Evolutionary conservation across 2,888 invertebrate genomes (phyloP).

Genomic region (Euzetes globulus): DNA sequence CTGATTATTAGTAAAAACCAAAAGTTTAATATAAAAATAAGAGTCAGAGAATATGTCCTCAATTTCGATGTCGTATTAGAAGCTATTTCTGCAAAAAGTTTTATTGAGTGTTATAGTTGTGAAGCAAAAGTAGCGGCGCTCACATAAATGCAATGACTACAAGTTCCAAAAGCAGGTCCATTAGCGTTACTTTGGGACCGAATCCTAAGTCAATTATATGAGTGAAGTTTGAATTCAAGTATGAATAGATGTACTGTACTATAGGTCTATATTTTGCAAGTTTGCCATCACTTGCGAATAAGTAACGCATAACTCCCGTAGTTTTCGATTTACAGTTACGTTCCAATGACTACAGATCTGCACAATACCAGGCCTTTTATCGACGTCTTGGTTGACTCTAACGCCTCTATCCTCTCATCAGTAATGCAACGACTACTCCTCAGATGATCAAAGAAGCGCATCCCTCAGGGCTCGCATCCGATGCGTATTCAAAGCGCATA

Average conservation of each 20-base stretch:
- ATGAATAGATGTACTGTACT: background rate
- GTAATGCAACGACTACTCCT: background rate
- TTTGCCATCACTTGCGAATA: background rate
- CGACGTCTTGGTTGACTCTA: background rate
- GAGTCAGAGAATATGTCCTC: background rate
- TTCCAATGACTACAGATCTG: background rate
- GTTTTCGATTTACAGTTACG: background rate
- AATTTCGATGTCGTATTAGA: background rate
- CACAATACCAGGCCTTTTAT: background rate
- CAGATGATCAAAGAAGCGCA: conserved; percentile 4
- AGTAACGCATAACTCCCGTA: background rate
- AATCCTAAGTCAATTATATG: conserved; percentile 27
- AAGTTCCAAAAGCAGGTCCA: conserved; percentile 18
- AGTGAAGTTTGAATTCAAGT: background rate
- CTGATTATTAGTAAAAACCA: too few relatives aligned
- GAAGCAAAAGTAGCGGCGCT: conserved; percentile 13
- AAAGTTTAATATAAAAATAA: too few relatives aligned
- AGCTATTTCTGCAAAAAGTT: background rate
- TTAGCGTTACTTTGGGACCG: conserved; percentile 25
- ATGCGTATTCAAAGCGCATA: conserved; percentile 5
- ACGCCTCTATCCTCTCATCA: conserved; percentile 23
- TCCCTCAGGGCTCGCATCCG: background rate
- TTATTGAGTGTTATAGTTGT: too few relatives aligned
- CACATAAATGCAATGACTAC: background rate
- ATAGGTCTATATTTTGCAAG: conserved; percentile 18